phyloP scores from a whole-genome alignment of 1,140 invertebrate genomes.

The Drosophila dunni region DNA sequence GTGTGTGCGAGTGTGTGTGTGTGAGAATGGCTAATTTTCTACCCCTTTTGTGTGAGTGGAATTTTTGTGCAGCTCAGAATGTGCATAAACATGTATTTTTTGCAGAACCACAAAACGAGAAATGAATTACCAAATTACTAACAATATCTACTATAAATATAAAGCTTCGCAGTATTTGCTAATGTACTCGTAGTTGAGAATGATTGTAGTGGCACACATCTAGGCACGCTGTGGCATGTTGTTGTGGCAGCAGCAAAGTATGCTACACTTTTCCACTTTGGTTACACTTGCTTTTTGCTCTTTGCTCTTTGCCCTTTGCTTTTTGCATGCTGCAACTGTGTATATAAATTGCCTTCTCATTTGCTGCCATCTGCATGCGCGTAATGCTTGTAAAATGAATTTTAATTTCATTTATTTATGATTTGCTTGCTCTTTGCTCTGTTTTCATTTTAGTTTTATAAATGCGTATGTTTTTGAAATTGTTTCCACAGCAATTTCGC shows the following conservation, averaged over 20 bases:
- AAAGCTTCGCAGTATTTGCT: constrained; percentile 84
- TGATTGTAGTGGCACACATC: constrained; percentile 34
- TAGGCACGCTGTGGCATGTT: constrained; percentile 44
- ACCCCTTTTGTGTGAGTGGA: constrained; percentile 31
- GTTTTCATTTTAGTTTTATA: constrained; percentile 39
- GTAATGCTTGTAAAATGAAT: constrained; percentile 64
- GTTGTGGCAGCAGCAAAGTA: constrained; percentile 60
- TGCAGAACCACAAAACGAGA: constrained; percentile 55
- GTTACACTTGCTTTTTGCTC: constrained; percentile 17
- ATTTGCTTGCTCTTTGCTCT: constrained; percentile 70
- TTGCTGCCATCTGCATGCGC: constrained; percentile 66
- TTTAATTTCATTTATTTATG: constrained; percentile 76
- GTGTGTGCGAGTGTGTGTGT: constrained; percentile 18
- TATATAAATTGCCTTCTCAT: constrained; percentile 46
- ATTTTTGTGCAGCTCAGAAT: constrained; percentile 41
- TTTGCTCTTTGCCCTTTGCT: constrained; percentile 34
- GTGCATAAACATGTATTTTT: constrained; percentile 56
- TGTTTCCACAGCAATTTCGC: constrained; percentile 18
- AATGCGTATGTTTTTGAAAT: constrained; percentile 6
- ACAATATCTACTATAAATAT: constrained; percentile 54
- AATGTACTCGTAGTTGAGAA: constrained; percentile 70
- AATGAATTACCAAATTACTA: constrained; percentile 42
- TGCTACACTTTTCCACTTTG: constrained; percentile 50
- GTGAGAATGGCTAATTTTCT: constrained; percentile 13
- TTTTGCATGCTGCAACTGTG: constrained; percentile 45